Conservation (phyloP, 2,888 invertebrate genomes). For the Aproaerema taeniolella region DNA sequence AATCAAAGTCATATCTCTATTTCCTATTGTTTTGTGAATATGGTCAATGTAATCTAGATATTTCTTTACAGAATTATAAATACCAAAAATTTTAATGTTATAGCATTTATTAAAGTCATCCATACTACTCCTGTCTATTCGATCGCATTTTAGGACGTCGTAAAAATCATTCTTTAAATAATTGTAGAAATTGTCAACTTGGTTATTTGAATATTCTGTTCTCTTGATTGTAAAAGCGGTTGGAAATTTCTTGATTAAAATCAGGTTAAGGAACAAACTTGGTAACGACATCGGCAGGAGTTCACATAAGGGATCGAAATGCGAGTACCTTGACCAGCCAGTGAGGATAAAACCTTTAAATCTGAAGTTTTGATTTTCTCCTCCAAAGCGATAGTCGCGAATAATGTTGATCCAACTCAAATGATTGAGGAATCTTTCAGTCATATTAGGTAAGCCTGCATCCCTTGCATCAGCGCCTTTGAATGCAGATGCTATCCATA, state of each 20-base stretch:
- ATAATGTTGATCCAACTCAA: slow-evolving; percentile 82
- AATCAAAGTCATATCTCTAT: no score
- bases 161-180: background rate
- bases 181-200: background rate
- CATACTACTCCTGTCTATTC: no score
- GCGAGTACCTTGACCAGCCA: slow-evolving; percentile 85
- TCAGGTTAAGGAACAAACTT: no score
- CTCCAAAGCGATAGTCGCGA: slow-evolving; percentile 59
- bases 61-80: no score
- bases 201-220: no score
- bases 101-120: no score
- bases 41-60: no score
- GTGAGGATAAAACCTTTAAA: slow-evolving; percentile 83
- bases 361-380: slow-evolving; percentile 28
- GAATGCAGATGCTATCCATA: slow-evolving; percentile 91
- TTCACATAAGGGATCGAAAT: slow-evolving; percentile 81
- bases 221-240: no score
- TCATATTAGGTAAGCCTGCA: slow-evolving; percentile 72
- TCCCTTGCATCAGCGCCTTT: slow-evolving; percentile 84
- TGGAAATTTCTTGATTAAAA: no score
- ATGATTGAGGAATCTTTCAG: slow-evolving; percentile 83
- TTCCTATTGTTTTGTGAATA: no score
- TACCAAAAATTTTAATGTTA: no score
- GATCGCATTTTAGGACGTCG: background rate
- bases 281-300: slow-evolving; percentile 70